These are phyloP conservation scores for Iguana delicatissima DNA, from an alignment of 2,797 vertebrate genomes.

Conservation along the genomic window DNA sequence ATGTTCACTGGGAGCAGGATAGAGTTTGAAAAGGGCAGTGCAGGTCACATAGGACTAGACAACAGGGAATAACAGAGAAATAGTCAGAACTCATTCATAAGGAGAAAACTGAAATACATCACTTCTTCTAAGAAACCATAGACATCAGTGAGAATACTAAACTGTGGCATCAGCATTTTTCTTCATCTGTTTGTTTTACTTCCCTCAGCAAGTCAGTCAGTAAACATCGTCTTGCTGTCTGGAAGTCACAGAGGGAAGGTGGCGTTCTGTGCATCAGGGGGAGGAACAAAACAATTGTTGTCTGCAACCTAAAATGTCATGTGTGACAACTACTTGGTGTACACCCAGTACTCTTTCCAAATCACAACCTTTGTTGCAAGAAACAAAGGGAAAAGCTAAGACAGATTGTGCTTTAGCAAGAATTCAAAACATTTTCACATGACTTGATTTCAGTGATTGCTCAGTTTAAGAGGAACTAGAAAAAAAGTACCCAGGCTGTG, in stretches of 20 bases:
- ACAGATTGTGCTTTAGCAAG: conserved; percentile 42
- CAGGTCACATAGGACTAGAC: background rate
- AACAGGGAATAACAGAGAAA: background rate
- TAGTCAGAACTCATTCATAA: background rate
- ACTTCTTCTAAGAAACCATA: conserved; percentile 4
- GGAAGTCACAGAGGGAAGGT: conserved; percentile 14
- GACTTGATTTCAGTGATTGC: background rate
- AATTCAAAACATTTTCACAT: conserved; percentile 47
- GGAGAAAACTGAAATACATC: background rate
- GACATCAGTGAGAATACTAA: background rate
- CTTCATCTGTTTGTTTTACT: conserved; percentile 18
- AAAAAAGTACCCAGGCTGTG: background rate
- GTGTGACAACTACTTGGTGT: background rate
- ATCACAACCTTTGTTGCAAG: conserved; percentile 30
- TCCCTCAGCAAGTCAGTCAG: conserved; percentile 15
- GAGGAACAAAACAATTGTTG: conserved; percentile 26
- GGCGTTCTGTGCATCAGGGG: background rate
- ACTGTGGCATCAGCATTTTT: conserved; percentile 17
- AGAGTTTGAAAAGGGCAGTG: background rate
- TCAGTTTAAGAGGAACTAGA: conserved; percentile 23
- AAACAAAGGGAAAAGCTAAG: conserved; percentile 30
- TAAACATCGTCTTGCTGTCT: background rate
- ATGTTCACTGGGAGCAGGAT: background rate
- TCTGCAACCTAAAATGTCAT: accelerated
- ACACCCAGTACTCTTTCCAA: conserved; percentile 33